phyloP scores from a whole-genome alignment of 2,797 vertebrate species.

The Astyanax mexicanus region DNA sequence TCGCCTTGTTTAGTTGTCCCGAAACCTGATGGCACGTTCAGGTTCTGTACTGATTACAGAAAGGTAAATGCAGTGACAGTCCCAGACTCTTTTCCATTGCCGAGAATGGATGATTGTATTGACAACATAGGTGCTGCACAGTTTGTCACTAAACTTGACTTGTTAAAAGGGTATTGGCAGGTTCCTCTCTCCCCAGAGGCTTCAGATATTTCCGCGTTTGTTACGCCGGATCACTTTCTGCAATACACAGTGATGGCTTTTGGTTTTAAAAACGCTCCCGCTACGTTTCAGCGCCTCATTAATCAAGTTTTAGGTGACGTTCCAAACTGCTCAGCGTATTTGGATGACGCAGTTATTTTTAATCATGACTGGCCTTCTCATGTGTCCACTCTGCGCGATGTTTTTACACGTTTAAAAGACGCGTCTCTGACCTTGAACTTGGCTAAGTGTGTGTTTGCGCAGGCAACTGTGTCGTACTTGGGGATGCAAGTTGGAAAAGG shows the following conservation, averaged over 20 bases:
- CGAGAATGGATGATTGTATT: not conserved
- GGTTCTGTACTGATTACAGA: no score
- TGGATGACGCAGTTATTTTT: not conserved
- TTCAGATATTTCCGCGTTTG: no score
- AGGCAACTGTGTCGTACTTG: slow-evolving; percentile 1
- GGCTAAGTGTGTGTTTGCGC: not conserved
- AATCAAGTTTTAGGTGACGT: not conserved
- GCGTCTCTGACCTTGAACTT: no score
- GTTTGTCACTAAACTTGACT: not conserved
- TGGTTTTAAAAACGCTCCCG: not conserved
- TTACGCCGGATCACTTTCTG: not conserved
- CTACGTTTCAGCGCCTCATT: not conserved
- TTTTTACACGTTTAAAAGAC: no score
- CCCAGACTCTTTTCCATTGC: not conserved
- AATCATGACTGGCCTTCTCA: not conserved
- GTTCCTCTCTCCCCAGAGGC: no score
- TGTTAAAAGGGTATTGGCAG: no score
- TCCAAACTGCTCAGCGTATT: not conserved
- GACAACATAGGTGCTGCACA: not conserved
- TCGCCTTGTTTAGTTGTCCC: not conserved
- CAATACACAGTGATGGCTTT: not conserved
- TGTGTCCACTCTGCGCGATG: no score
- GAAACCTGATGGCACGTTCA: no score
- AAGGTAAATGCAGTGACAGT: no score
- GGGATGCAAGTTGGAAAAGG: not conserved